These are phyloP conservation scores for Dermatemys mawii DNA, from an alignment of 2,113 vertebrate species.

Conservation along the genomic window DNA sequence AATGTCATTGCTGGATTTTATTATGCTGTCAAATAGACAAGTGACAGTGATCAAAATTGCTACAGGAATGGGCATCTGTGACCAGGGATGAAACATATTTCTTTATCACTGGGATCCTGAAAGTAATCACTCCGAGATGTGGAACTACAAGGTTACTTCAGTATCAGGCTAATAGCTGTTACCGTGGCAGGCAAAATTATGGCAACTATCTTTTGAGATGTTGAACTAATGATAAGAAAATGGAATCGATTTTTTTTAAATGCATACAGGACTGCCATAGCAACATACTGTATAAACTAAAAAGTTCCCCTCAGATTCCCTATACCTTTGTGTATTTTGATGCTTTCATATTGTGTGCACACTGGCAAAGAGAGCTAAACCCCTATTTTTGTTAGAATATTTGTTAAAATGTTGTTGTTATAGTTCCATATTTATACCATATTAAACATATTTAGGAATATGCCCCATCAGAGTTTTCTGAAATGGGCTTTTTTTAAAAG, in stretches of 20 bases:
- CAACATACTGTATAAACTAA: neutral
- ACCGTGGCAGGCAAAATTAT: neutral
- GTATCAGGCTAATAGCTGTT: neutral
- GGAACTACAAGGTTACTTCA: neutral
- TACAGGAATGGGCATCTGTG: neutral
- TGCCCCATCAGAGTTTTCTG: neutral
- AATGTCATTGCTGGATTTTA: constrained; percentile 23
- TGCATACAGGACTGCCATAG: neutral
- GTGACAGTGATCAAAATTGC: neutral
- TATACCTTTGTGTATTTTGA: neutral
- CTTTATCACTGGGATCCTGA: neutral
- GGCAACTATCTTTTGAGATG: neutral
- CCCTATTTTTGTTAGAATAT: neutral
- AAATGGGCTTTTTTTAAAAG: neutral
- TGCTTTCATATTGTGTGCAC: neutral
- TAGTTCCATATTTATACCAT: neutral
- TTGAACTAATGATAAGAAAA: neutral
- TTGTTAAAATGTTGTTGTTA: neutral
- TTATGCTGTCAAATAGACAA: neutral
- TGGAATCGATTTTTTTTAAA: neutral
- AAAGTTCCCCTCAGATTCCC: neutral
- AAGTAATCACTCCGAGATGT: neutral
- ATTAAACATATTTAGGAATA: neutral
- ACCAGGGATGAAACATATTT: neutral
- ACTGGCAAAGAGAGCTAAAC: neutral